A percentile compares a stretch with the other conserved stretches of the same genome.
These are phyloP conservation scores for Mugil cephalus DNA, from an alignment of 2,113 vertebrate species.

Conservation along the genomic window DNA sequence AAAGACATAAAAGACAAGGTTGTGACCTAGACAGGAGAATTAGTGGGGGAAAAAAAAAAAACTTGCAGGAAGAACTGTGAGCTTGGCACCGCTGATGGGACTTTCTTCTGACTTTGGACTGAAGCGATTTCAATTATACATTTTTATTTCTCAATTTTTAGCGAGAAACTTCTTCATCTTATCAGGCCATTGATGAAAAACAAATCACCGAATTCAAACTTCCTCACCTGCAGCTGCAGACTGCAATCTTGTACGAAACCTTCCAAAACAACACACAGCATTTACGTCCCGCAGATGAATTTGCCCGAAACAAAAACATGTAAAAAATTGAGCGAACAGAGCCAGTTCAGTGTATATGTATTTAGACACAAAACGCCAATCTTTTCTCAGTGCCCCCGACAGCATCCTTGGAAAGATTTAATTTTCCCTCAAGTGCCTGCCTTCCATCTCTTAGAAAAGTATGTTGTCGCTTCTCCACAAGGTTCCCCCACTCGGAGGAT, in stretches of 20 bases:
- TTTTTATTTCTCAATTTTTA: constrained; percentile 22
- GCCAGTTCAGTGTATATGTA: constrained; percentile 36
- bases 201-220: constrained; percentile 38
- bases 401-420: constrained; percentile 80
- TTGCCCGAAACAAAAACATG: constrained; percentile 55
- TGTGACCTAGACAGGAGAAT: constrained; percentile 53
- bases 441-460: constrained; percentile 74
- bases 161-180: constrained; percentile 26
- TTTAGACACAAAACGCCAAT: constrained; percentile 68
- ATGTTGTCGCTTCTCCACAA: constrained; percentile 69
- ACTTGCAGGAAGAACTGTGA: constrained; percentile 22
- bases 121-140: constrained; percentile 38
- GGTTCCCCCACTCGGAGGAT: constrained; percentile 67
- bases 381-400: constrained; percentile 68
- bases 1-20: constrained; percentile 64
- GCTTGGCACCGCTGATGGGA: constrained; percentile 20
- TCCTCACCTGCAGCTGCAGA: constrained; percentile 19
- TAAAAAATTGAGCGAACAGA: constrained; percentile 30
- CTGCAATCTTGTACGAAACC: constrained; percentile 5
- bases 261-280: constrained; percentile 7
- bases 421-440: constrained; percentile 79
- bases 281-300: constrained; percentile 42
- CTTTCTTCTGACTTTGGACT: constrained; percentile 50
- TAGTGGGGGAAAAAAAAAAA: neutral
- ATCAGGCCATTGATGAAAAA: constrained; percentile 21